These are phyloP conservation scores for Pristionchus entomophagus DNA, from an alignment of 2,888 invertebrate genomes.

Conservation along the genomic window DNA sequence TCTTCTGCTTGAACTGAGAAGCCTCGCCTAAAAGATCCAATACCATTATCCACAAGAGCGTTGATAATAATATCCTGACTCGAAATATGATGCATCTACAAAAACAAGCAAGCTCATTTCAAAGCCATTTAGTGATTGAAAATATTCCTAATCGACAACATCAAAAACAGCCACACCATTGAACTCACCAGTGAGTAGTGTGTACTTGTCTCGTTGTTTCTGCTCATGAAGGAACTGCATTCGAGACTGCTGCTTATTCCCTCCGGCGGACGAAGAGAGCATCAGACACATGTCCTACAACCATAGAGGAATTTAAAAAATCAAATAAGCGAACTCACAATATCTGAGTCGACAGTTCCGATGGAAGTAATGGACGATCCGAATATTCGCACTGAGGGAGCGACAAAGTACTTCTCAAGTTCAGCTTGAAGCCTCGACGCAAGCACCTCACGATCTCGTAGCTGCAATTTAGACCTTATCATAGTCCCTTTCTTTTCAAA, in stretches of 20 bases:
- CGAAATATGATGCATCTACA: too few relatives aligned
- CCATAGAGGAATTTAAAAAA: not conserved
- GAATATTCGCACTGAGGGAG: conserved; percentile 47
- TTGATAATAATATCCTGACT: too few relatives aligned
- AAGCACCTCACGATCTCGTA: too few relatives aligned
- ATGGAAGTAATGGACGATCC: conserved; percentile 52
- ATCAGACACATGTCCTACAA: conserved; percentile 52
- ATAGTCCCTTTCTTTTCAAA: too few relatives aligned
- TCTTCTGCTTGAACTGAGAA: not conserved
- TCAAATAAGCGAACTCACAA: conserved; percentile 37
- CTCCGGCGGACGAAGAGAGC: not conserved
- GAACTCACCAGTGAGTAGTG: conserved; percentile 50
- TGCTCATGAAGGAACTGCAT: conserved; percentile 38
- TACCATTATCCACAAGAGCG: not conserved
- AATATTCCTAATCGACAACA: not conserved
- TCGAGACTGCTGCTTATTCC: not conserved
- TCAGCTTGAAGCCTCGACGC: too few relatives aligned
- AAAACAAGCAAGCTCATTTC: too few relatives aligned
- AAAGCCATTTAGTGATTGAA: too few relatives aligned
- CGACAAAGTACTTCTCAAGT: conserved; percentile 47
- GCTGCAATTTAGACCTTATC: too few relatives aligned
- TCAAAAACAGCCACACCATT: too few relatives aligned
- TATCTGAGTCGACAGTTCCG: conserved; percentile 53
- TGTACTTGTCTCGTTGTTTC: conserved; percentile 50
- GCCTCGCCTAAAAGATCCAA: conserved; percentile 13